Conservation (phyloP, 2,888 invertebrate species). For the Boloria selene region DNA sequence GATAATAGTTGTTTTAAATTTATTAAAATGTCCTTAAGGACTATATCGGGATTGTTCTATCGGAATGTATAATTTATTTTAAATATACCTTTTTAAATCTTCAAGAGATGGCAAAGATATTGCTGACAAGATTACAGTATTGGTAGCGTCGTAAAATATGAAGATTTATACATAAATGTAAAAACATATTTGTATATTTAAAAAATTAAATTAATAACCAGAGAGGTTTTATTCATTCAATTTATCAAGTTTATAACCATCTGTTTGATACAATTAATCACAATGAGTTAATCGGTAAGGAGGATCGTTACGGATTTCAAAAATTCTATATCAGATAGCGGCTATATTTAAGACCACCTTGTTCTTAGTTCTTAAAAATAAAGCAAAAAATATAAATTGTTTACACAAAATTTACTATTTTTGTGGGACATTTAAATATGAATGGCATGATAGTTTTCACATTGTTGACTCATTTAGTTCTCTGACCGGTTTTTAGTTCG, state of each 20-base stretch:
- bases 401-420: not conserved
- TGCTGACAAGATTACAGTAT: not conserved
- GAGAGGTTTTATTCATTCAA: not conserved
- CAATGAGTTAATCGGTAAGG: slow-evolving; percentile 15
- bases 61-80: slow-evolving; percentile 77
- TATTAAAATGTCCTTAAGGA: slow-evolving; percentile 82
- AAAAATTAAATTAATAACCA: too few species aligned
- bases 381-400: not conserved
- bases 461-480: slow-evolving; percentile 44
- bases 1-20: slow-evolving; percentile 83
- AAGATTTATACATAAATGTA: not conserved
- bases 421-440: slow-evolving; percentile 45
- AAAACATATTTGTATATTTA: not conserved
- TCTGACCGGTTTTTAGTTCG: slow-evolving; percentile 40
- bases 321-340: slow-evolving; percentile 9
- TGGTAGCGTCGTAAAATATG: not conserved
- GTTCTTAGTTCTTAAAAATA: not conserved
- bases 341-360: slow-evolving; percentile 10
- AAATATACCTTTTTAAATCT: too few species aligned
- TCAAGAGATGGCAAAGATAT: not conserved
- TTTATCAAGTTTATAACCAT: slow-evolving; percentile 12
- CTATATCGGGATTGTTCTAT: slow-evolving; percentile 79
- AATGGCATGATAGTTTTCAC: slow-evolving; percentile 63
- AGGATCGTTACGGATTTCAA: slow-evolving; percentile 1
- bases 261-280: slow-evolving; percentile 16